A percentile compares a stretch with the other conserved stretches of the same genome.
phyloP scores from a whole-genome alignment of 2,888 invertebrate genomes.

The Isoperla grammatica region DNA sequence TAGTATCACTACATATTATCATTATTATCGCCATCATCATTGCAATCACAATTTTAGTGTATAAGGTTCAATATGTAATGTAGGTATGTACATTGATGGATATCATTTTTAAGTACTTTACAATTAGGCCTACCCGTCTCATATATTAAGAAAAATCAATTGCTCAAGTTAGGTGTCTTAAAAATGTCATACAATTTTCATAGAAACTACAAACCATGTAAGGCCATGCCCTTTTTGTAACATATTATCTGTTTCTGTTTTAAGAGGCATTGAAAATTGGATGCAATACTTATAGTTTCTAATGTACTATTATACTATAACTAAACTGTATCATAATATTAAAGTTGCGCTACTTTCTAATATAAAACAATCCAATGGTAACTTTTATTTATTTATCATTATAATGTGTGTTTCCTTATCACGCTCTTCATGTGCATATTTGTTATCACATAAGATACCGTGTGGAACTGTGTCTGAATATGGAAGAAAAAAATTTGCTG shows the following conservation, averaged over 20 bases:
- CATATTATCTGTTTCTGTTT: constrained; percentile 22
- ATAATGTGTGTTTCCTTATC: no score
- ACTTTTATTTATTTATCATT: no score
- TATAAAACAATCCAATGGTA: no score
- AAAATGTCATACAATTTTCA: constrained; percentile 19
- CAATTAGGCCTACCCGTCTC: neutral
- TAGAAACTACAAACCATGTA: neutral
- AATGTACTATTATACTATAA: neutral
- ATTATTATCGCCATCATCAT: no score
- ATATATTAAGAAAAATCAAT: constrained; percentile 26
- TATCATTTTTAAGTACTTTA: neutral
- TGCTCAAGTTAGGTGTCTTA: constrained; percentile 28
- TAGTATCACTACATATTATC: no score
- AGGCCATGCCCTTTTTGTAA: constrained; percentile 1
- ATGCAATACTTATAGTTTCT: neutral
- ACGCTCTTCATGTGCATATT: no score
- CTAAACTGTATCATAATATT: no score
- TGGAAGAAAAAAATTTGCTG: no score
- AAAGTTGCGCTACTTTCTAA: no score
- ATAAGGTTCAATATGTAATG: constrained; percentile 3
- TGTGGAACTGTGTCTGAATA: no score
- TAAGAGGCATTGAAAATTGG: constrained; percentile 21
- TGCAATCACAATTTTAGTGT: neutral
- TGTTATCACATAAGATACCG: no score
- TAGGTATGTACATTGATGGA: neutral